Conservation (phyloP, 1,140 invertebrate genomes). For the Cardiocondyla obscurior region DNA sequence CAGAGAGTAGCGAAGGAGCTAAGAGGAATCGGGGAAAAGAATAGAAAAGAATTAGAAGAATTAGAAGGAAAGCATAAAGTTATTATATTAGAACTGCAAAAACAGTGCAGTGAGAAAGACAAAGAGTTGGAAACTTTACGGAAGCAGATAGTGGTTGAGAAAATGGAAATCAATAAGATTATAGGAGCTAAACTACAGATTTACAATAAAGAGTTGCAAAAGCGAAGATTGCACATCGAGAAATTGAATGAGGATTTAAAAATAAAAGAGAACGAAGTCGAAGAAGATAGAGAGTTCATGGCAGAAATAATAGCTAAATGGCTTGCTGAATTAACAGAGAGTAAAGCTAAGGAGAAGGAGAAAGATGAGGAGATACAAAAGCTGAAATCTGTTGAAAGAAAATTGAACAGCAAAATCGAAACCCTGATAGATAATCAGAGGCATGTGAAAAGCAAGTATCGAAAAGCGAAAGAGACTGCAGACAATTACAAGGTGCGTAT, state of each 20-base stretch:
- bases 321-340: conserved; percentile 72
- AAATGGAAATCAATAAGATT: conserved; percentile 74
- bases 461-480: conserved; percentile 73
- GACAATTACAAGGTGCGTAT: conserved; percentile 79
- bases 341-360: conserved; percentile 72
- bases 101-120: conserved; percentile 72
- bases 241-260: conserved; percentile 70
- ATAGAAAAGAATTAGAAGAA: conserved; percentile 72
- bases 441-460: conserved; percentile 76
- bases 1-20: conserved; percentile 77
- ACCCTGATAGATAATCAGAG: conserved; percentile 71
- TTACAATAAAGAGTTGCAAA: conserved; percentile 71
- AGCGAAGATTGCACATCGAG: conserved; percentile 74
- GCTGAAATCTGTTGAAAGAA: conserved; percentile 66
- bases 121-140: conserved; percentile 73
- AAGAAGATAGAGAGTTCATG: conserved; percentile 77
- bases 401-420: conserved; percentile 68
- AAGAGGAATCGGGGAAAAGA: conserved; percentile 72
- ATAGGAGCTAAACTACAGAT: conserved; percentile 73
- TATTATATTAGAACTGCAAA: conserved; percentile 70
- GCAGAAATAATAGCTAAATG: conserved; percentile 78
- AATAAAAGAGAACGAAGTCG: conserved; percentile 73
- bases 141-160: conserved; percentile 72
- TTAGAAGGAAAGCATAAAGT: conserved; percentile 77
- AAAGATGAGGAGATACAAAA: conserved; percentile 71